These are phyloP conservation scores for Orthosia cruda DNA, from an alignment of 2,888 invertebrate genomes.

Conservation along the genomic window DNA sequence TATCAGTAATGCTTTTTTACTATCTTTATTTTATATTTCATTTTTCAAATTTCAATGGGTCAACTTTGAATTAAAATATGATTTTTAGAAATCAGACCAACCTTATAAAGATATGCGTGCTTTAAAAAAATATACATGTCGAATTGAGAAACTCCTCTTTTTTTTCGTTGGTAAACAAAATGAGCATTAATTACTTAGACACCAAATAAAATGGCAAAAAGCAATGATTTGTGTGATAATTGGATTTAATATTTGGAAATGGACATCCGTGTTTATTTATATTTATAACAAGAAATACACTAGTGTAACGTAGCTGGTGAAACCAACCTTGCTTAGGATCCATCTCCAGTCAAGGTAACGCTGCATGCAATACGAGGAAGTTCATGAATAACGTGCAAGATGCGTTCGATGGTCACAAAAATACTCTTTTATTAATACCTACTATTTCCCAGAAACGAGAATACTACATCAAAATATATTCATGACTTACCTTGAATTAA, in stretches of 20 bases:
- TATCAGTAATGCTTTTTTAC: too few species aligned
- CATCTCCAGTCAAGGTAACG: slow-evolving; percentile 88
- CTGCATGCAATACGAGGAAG: slow-evolving; percentile 91
- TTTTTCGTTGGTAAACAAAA: background rate
- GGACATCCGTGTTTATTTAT: slow-evolving; percentile 31
- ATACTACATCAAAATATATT: slow-evolving; percentile 47
- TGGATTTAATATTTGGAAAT: slow-evolving; percentile 14
- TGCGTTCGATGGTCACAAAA: slow-evolving; percentile 66
- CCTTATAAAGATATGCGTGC: too few species aligned
- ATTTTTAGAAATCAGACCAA: too few species aligned
- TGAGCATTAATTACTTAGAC: slow-evolving; percentile 9
- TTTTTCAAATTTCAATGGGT: too few species aligned
- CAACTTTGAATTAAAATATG: too few species aligned
- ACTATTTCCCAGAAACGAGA: slow-evolving; percentile 59
- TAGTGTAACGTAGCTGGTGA: slow-evolving; percentile 72
- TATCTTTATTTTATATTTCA: too few species aligned
- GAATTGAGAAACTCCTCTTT: too few species aligned
- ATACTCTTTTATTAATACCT: slow-evolving; percentile 53
- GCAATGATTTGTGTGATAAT: slow-evolving; percentile 41
- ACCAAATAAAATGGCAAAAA: slow-evolving; percentile 37
- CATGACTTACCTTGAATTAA: slow-evolving; percentile 57
- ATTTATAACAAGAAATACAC: slow-evolving; percentile 48
- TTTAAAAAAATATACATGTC: too few species aligned
- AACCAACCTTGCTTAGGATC: slow-evolving; percentile 90
- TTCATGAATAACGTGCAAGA: slow-evolving; percentile 84